Evolutionary conservation across 2,113 vertebrate genomes (phyloP), one percentile per base, ranked within the genome.

Genomic region (Otis tarda): DNA sequence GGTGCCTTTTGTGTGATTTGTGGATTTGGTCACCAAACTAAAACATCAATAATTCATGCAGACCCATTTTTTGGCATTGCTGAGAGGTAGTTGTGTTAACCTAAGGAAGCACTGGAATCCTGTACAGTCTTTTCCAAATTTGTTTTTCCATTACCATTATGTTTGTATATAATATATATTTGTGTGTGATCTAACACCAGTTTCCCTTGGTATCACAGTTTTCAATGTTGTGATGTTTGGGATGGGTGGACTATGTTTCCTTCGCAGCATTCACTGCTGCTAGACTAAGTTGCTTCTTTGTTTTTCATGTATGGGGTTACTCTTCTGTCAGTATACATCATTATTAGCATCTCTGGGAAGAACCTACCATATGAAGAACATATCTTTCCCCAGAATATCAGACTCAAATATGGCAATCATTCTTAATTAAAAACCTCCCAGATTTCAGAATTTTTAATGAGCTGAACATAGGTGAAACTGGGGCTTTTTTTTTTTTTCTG

Each of bases 1-100:
- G 5, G 1, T 28, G 11, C 1, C 1, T 4, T 68, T 70, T 3
- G 3, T 25, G 4, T n/a, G 3, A 21, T 77, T 79, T 61, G 6
- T 35, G 39, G 24, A 45, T 76, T 59, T 75, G 14, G 12, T 8
- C 23, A 59, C 6, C 17, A 63, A 50, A 79, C 3, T 27, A 8
- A 82, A 81, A 50, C 70, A 25, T 5, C 8, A 50, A 4, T 49
- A 71, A 7, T 35, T 79, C 5, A 23, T 23, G 3, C 2, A 53
- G 9, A 52, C 4, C 0, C 56, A 2, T 2, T 37, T 74, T 73
- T 52, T 33, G 30, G 7, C 17, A 27, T 49, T 61, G 19, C 7
- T 65, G 35, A 74, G 25, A 50, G 12, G 20, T 8, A 70, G 14
- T 11, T 43, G 1, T 9, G 15, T 30, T 47, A 81, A 56, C 4